Evolutionary conservation across 1,140 invertebrate species (phyloP).

Genomic region (Phymorhynchus buccinoides): DNA sequence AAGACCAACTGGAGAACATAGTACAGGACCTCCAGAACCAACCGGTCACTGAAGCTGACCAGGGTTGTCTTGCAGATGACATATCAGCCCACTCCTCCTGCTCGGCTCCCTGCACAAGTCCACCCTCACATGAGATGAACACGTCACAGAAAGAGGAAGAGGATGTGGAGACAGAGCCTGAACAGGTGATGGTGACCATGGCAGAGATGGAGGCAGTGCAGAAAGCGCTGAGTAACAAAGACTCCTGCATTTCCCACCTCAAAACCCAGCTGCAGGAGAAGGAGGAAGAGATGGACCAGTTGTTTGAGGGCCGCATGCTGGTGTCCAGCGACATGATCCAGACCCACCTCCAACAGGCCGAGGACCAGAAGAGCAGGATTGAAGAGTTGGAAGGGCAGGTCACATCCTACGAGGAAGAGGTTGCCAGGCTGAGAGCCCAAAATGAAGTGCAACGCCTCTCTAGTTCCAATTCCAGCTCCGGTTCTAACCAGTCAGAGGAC

Average conservation of each 20-base stretch:
- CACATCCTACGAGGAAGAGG: neutral
- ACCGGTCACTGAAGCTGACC: neutral
- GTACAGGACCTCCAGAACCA: conserved; percentile 18
- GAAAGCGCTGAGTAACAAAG: conserved; percentile 21
- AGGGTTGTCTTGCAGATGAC: neutral
- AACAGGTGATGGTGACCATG: conserved; percentile 2
- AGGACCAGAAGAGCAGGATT: neutral
- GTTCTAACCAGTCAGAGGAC: neutral
- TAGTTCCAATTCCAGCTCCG: conserved; percentile 11
- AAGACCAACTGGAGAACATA: conserved; percentile 13
- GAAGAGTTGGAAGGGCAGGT: neutral
- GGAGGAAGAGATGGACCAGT: conserved; percentile 36
- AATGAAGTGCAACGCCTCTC: conserved; percentile 11
- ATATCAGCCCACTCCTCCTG: neutral
- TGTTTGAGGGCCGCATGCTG: conserved; percentile 36
- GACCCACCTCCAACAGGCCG: conserved; percentile 20
- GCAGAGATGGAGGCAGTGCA: conserved; percentile 27
- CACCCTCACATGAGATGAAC: neutral
- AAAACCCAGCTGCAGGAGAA: conserved; percentile 30
- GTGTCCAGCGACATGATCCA: conserved; percentile 38
- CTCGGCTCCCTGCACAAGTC: neutral
- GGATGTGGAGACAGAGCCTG: neutral
- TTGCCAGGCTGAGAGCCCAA: conserved; percentile 6
- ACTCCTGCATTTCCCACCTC: conserved; percentile 16
- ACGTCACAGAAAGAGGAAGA: neutral